Base-by-base conservation (phyloP, 2,113 vertebrate species). In the Erythrocercus mccallii region DNA sequence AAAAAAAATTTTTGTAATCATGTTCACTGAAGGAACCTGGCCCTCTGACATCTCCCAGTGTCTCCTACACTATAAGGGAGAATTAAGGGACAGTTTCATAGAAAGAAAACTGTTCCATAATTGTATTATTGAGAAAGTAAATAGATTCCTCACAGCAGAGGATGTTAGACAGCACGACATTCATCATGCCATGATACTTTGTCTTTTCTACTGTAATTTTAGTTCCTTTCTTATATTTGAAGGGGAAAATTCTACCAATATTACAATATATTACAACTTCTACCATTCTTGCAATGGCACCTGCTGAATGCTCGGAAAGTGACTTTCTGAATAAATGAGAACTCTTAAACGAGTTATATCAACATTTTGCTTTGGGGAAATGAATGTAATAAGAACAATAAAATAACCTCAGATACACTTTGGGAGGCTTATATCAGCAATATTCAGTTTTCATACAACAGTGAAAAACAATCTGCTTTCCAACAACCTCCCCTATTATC, bases 341-440 rank as follows among this genome's bases (percentile, higher is more conserved):
- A 92, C 58, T 87, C 77, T 72, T 95, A 96, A 95, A 95, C 0
- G 2, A 95, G 91, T 96, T 95, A 92, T 92, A 95, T 69, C 86
- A 92, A 87, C 73, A 92, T 95, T 96, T 94, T 95, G 73, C 94
- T 96, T 94, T 96, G 81, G 93, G 94, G 89, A 94, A 90, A 94
- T 10, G 37, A 91, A 92, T 96, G 85, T 95, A 94, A 94, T 95
- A 95, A 92, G 89, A 91, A 73, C 81, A 92, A 91, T 95, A 96
- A 96, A 94, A 92, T 94, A 96, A 95, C 87, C 90, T 88, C 87
- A 90, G 81, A 79, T 96, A 94, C 96, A 92, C 73, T 95, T 81
- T 88, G 79, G 76, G 82, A 96, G 76, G 85, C 94, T 93, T 97
- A 87, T 96, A 92, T 94, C 90, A 92, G 91, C 92, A 94, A 65